Conservation (phyloP, 2,113 vertebrate genomes). For the Forbesichthys agassizii region DNA sequence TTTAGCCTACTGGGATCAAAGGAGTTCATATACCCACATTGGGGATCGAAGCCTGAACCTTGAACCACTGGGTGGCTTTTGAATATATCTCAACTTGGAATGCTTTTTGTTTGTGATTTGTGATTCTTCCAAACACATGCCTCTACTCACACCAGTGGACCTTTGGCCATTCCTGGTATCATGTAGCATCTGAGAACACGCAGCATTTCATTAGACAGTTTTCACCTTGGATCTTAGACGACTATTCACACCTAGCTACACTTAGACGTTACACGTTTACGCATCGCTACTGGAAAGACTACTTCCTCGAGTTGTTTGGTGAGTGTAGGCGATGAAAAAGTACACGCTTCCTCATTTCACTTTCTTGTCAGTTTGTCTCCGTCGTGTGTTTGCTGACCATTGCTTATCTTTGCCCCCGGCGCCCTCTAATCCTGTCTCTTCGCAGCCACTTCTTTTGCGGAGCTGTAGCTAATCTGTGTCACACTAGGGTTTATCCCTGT, state of each 20-base stretch:
- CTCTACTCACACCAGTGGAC: too few relatives aligned
- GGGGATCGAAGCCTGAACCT: too few relatives aligned
- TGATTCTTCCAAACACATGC: too few relatives aligned
- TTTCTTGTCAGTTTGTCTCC: neutral
- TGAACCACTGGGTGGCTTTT: too few relatives aligned
- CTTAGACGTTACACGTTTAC: neutral
- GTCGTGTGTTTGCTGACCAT: neutral
- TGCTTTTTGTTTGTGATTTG: too few relatives aligned
- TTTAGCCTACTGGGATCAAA: too few relatives aligned
- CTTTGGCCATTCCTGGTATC: too few relatives aligned
- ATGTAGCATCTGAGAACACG: too few relatives aligned
- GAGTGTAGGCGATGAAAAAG: neutral
- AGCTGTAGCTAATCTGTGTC: slow-evolving; percentile 35
- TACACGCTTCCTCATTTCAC: neutral
- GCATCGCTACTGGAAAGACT: neutral
- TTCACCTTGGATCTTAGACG: neutral
- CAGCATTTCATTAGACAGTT: too few relatives aligned
- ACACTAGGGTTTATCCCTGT: slow-evolving; percentile 31
- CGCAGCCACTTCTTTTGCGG: slow-evolving; percentile 8
- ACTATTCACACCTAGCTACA: neutral
- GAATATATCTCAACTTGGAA: too few relatives aligned
- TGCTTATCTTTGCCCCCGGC: neutral
- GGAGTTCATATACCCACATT: too few relatives aligned
- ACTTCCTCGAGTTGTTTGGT: neutral
- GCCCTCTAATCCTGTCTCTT: slow-evolving; percentile 33